Evolutionary conservation across 2,113 vertebrate species (phyloP).

Genomic region (Percopsis transmontana): DNA sequence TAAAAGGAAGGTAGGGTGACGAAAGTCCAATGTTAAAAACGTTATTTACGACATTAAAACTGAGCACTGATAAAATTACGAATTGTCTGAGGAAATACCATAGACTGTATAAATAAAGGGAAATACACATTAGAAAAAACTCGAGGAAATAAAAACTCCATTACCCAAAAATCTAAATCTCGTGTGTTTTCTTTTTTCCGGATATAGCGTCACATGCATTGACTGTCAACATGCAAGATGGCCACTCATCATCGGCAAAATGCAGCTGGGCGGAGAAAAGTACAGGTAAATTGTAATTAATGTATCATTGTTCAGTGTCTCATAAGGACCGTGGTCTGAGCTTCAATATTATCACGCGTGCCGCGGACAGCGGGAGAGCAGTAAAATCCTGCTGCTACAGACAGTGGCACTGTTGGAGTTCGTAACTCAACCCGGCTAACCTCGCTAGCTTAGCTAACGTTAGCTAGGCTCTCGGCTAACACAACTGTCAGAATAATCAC

Average conservation of each 20-base stretch:
- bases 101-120: not conserved
- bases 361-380: not conserved
- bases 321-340: not conserved
- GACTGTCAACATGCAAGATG: conserved; percentile 99
- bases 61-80: not conserved
- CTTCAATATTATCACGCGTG: not conserved
- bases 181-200: conserved; percentile 64
- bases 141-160: conserved; percentile 32
- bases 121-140: not conserved
- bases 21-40: too few relatives aligned
- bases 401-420: conserved; percentile 25
- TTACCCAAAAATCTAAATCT: conserved; percentile 58
- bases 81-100: too few relatives aligned
- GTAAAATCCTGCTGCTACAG: not conserved
- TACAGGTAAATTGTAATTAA: conserved; percentile 81
- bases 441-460: conserved; percentile 55
- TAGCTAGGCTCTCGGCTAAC: not conserved
- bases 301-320: not conserved
- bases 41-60: not conserved
- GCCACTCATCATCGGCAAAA: conserved; percentile 99
- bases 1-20: too few relatives aligned
- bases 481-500: conserved; percentile 24
- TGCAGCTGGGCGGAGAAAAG: conserved; percentile 97
- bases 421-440: conserved; percentile 66
- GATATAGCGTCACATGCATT: conserved; percentile 83